Evolutionary conservation across 2,797 vertebrate species (phyloP), one percentile per base, ranked within the genome.

Genomic region (Arremon brunneinucha): DNA sequence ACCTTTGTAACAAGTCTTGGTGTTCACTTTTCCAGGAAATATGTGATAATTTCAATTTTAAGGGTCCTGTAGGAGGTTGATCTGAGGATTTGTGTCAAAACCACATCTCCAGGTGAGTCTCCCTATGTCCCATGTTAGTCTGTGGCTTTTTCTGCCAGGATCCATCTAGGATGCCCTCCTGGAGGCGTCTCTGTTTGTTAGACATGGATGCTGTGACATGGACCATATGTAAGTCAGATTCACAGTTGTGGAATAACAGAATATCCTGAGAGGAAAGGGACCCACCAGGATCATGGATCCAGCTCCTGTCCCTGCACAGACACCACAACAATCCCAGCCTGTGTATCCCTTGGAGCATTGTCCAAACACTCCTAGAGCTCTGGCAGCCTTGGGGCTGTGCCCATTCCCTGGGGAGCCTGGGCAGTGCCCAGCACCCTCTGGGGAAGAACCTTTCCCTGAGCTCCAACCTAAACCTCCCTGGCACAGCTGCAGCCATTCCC

Each of bases 311-410:
- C 35, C 70, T 76, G 70, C 13, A 0, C 70, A 49, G 19, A 43
- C 11, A 8, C 26, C 47, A 23, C 78, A 82, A 4, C 41, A 82
- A n/a, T 14, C 19, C 41, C 35, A 32, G 2, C 19, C 34, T 60
- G 34, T 5, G 10, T 53, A 52, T 53, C n/a, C 34, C 53, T 26
- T 11, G 0, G 0, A 65, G 13, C 0, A 0, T 0, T 39, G 21
- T 23, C 30, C 77, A 55, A 62, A 49, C 0, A 0, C 11, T n/a
- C 32, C 43, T 49, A 49, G 13, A 63, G 70, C 56, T 89, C 63
- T 56, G 55, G 49, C 35, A 82, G 63, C 55, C 86, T 43, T 4
- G 23, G 39, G 32, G 41, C 55, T 0, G 6, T 49, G 49, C 11
- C 70, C 49, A 55, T 53, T 47, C 41, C 63, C 55, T 75, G 77